Evolutionary conservation across 2,888 invertebrate species (phyloP), one percentile per base, ranked within the genome.

Genomic region (Plagodis pulveraria): DNA sequence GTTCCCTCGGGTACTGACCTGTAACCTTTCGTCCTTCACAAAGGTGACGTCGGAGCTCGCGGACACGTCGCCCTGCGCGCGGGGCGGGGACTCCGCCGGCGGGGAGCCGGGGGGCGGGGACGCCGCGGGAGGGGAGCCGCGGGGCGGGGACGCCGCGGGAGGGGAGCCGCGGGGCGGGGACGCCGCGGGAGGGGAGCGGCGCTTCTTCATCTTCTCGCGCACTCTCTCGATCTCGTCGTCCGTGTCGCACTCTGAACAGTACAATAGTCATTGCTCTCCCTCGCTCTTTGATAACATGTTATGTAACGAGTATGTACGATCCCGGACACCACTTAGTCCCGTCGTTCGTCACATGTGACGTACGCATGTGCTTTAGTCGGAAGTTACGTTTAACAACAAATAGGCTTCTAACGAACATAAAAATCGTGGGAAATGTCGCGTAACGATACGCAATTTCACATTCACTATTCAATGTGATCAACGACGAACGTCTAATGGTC

Each of bases 211-310:
- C 41, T 76, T 70, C 50, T 73, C 76, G 2, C 86, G 56, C 1
- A 87, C 93, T 81, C 83, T 88, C 69, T 94, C 91, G 50, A 95
- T 93, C 77, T 95, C 94, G 66, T 95, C 95, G 67, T 95, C 95
- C 0, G 95, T 95, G 76, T 95, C 94, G 33, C 85, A 77, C 61
- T 77, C 82, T 80, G 67, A 84, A 22, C 22, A 22, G 22, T 22
- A 1, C 2, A 22, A 22, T 22, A 22, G 22, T 22, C 22, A 22
- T 22, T 22, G 2, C 22, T 22, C 22, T 22, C 22, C 22, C 22
- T 22, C 1, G 22, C 4, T 22, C 22, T 22, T 1, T 22, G 22
- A 22, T 22, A 22, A 22, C 22, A 4, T 22, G n/a, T n/a, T n/a
- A n/a, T n/a, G n/a, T n/a, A n/a, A n/a, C n/a, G n/a, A n/a, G n/a